These are phyloP conservation scores for Hypercompe scribonia DNA, from an alignment of 2,888 invertebrate genomes.

Conservation along the genomic window DNA sequence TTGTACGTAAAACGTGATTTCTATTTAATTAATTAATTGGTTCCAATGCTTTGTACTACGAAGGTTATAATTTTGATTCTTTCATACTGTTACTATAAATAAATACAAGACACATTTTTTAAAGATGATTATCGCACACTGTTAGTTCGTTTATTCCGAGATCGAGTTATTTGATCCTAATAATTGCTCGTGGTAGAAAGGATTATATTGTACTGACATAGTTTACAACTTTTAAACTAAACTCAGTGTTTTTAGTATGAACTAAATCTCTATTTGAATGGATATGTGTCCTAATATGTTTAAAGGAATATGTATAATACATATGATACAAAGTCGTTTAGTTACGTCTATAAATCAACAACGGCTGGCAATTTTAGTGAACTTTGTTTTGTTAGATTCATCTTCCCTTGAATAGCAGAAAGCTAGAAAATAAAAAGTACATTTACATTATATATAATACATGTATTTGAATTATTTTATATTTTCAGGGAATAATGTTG, in stretches of 20 bases:
- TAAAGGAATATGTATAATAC: too few relatives aligned
- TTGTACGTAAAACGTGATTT: too few relatives aligned
- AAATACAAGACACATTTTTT: neutral
- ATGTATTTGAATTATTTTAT: too few relatives aligned
- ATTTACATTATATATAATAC: too few relatives aligned
- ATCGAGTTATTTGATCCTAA: conserved; percentile 9
- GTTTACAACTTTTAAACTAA: neutral
- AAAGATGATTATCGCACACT: neutral
- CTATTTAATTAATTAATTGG: neutral
- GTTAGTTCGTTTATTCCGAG: neutral
- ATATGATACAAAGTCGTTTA: too few relatives aligned
- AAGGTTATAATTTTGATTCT: neutral
- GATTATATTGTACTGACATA: neutral
- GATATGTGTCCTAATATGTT: too few relatives aligned
- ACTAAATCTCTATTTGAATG: neutral
- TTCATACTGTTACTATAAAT: neutral
- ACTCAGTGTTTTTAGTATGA: neutral
- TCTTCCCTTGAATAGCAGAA: too few relatives aligned
- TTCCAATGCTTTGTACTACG: neutral
- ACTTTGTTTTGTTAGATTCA: too few relatives aligned
- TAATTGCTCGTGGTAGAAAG: neutral
- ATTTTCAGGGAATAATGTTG: too few relatives aligned
- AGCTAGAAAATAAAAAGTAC: too few relatives aligned
- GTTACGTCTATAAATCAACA: too few relatives aligned
- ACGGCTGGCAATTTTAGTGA: too few relatives aligned